phyloP scores from a whole-genome alignment of 2,113 vertebrate species.

The Physeter macrocephalus region DNA sequence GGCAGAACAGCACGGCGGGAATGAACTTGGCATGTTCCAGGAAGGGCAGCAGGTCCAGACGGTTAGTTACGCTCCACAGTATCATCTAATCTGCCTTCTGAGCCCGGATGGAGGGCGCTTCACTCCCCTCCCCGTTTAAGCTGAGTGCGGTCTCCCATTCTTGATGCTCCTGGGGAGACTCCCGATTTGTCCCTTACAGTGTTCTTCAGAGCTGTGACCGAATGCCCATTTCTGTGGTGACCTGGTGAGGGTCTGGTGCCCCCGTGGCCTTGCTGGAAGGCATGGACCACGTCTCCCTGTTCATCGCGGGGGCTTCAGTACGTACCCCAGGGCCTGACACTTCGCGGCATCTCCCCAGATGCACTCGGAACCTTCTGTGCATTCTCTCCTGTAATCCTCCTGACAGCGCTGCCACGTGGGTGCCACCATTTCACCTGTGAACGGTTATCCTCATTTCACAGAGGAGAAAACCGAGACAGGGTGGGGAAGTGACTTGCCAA shows the following conservation, averaged over 20 bases:
- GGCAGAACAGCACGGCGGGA: accelerated
- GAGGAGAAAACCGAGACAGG: not conserved
- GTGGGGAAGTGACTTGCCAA: not conserved
- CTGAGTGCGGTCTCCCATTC: accelerated
- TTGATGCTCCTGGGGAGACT: not conserved
- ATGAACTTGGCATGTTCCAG: accelerated
- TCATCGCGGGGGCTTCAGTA: accelerated
- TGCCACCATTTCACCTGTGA: not conserved
- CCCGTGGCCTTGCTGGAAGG: accelerated
- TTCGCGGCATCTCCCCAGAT: accelerated
- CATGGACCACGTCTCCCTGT: accelerated
- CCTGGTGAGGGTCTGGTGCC: too few relatives aligned
- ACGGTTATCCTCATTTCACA: not conserved
- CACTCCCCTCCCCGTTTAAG: not conserved
- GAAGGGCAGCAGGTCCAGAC: not conserved
- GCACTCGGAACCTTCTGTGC: accelerated
- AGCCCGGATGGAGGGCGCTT: not conserved
- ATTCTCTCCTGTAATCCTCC: not conserved
- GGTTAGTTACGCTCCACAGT: accelerated
- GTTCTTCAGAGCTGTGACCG: not conserved
- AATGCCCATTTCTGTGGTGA: not conserved
- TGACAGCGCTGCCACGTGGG: not conserved
- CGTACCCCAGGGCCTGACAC: not conserved
- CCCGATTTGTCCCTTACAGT: not conserved
- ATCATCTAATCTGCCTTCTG: not conserved